Evolutionary conservation across 92 coral and sea anemone species (phyloP), one percentile per base, ranked within the genome.

Genomic region (Parazoanthus atlanticus): DNA sequence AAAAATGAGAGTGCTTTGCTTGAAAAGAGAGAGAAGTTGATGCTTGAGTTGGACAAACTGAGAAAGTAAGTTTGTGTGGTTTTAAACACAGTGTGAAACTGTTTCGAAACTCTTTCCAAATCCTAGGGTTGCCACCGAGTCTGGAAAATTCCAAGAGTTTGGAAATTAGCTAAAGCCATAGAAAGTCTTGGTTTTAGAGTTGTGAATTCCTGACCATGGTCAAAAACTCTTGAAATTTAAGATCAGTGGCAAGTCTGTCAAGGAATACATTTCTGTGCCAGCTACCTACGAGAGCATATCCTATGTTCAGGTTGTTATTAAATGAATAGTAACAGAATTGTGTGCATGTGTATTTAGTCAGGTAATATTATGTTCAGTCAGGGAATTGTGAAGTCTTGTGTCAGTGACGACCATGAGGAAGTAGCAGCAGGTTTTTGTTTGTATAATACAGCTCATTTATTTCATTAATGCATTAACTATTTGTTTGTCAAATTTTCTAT

Each of bases 1-100:
- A 93, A 92, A 56, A 96, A 96, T 71, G 99, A 97, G 78, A 94
- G 98, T 88, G 97, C 98, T 47, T 87, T 97, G 82, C 91, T 93
- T 19, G 99, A 97, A 74, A 97, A 95, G 93, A 88, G 99, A 91
- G 99, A 97, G 80, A 97, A 94, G 61, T 94, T 97, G 46, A 95
- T 97, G 98, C 88, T 97, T 46, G 99, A 97, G 86, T 64, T 97
- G 76, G 96, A 94, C 77, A 97, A 97, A 47, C 89, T 97, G 41
- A 88, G 90, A 88, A 96, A 96, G 99, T 97, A 89, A 31, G 38
- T 16, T 31, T 10, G 32, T 47, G 31, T 6, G 12, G 25, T 36
- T 41, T 75, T 25, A 83, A 21, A 58, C 34, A 41, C 25, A n/a
- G 25, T 5, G 28, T 67, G 58, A 52, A 52, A 13, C 21, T 52